These are phyloP conservation scores for Cynodonichthys magdalenae DNA, from an alignment of 2,797 vertebrate species.

Conservation along the genomic window DNA sequence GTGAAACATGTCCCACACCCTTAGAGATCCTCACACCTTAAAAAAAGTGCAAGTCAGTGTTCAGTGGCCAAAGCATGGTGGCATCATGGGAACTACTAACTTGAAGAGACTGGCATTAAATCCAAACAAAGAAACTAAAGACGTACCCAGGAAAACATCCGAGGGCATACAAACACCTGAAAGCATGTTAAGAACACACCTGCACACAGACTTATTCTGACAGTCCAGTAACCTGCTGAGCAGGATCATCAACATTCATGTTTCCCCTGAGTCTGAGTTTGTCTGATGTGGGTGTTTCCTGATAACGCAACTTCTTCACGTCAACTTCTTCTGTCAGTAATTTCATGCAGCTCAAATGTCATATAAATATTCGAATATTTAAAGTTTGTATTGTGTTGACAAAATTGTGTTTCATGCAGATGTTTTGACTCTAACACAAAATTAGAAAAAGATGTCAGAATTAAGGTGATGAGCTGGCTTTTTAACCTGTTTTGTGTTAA, in stretches of 20 bases:
- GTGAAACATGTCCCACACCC: too few species aligned
- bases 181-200: not conserved
- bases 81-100: too few species aligned
- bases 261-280: not conserved
- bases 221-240: conserved; percentile 19
- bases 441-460: not conserved
- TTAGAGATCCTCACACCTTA: too few species aligned
- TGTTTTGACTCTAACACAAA: not conserved
- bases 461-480: too few species aligned
- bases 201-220: not conserved
- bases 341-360: not conserved
- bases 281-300: not conserved
- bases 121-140: not conserved
- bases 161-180: not conserved
- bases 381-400: too few species aligned
- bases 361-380: too few species aligned
- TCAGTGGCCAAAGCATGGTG: too few species aligned
- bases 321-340: not conserved
- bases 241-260: conserved; percentile 3
- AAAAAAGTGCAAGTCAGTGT: too few species aligned
- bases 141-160: not conserved
- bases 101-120: not conserved
- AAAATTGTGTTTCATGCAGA: not conserved
- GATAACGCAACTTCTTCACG: not conserved
- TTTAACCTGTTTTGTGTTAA: too few species aligned